Conservation (phyloP, 2,113 vertebrate species). For the Hypocryptadius cinnamomeus region DNA sequence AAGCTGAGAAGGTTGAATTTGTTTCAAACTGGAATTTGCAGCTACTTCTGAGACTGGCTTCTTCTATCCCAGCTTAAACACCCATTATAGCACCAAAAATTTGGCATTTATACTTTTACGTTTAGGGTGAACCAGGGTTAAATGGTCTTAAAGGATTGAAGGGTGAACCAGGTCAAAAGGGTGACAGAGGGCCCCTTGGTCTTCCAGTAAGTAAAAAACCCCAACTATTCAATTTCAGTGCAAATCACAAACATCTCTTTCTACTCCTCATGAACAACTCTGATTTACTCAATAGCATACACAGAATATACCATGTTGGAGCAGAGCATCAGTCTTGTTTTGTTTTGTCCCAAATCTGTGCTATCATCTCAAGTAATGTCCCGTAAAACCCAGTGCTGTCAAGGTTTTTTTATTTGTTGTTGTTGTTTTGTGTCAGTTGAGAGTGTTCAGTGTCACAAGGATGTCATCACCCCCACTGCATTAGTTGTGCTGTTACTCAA, state of each 20-base stretch:
- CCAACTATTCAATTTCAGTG: conserved; percentile 70
- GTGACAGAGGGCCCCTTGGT: conserved; percentile 97
- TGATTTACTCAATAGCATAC: conserved; percentile 48
- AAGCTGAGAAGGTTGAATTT: neutral
- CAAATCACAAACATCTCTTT: conserved; percentile 66
- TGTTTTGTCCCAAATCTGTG: conserved; percentile 17
- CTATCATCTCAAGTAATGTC: neutral
- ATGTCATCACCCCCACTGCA: neutral
- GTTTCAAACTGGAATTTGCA: conserved; percentile 71
- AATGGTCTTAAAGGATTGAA: conserved; percentile 93
- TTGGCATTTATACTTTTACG: conserved; percentile 77
- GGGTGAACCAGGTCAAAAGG: conserved; percentile 96
- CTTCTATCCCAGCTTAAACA: conserved; percentile 68
- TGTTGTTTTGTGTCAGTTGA: conserved; percentile 8
- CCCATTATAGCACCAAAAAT: conserved; percentile 70
- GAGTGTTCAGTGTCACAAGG: neutral
- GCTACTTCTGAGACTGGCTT: conserved; percentile 58
- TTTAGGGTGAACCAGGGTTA: conserved; percentile 95
- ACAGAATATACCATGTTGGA: neutral
- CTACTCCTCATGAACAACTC: conserved; percentile 51
- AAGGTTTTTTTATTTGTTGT: neutral
- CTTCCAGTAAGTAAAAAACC: conserved; percentile 93
- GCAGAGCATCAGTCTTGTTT: conserved; percentile 12
- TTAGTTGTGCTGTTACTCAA: conserved; percentile 21
- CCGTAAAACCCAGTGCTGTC: neutral